Evolutionary conservation across 1,140 invertebrate genomes (phyloP), one percentile per base, ranked within the genome.

Genomic region (Camponotus vicinus): DNA sequence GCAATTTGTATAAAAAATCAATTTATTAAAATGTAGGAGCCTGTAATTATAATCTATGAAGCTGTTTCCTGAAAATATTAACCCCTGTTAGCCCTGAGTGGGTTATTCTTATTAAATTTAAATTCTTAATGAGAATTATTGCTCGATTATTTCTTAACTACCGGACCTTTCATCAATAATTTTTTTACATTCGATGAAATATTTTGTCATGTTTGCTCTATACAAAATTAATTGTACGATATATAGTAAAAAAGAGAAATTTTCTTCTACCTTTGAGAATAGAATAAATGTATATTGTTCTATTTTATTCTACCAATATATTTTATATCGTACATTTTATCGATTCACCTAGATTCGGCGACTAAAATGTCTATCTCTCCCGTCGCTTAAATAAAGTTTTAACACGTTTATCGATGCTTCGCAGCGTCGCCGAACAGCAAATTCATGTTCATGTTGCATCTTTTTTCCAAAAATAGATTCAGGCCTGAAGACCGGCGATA

Each of bases 401-500:
- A 86, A 76, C 45, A 49, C 37, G 80, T 34, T 52, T 11, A 63
- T 40, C 55, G 32, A 59, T 89, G 59, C n/a, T 66, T 77, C 61
- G 63, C 83, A 37, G 18, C 9, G 37, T 37, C 15, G 34, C 59
- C 77, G 45, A 40, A 83, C 77, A 79, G 32, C 73, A 61, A 45
- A 78, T 80, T 87, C 70, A 49, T 89, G 86, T 90, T 87, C 76
- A 45, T 73, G 86, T 88, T 85, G 55, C 86, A 34, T 90, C 59
- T 49, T 80, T 86, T 76, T 57, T 64, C 32, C 21, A 66, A 42
- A 49, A 45, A 37, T 13, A 67, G 32, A 59, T 69, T 3, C 34
- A 66, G 63, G 64, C 27, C 9, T 13, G 78, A 52, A 86, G 86
- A 61, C 75, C 34, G 85, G 78, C 80, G 85, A 88, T 77, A 52